Evolutionary conservation across 2,797 vertebrate species (phyloP), one percentile per base, ranked within the genome.

Genomic region (Cirrhinus mrigala): DNA sequence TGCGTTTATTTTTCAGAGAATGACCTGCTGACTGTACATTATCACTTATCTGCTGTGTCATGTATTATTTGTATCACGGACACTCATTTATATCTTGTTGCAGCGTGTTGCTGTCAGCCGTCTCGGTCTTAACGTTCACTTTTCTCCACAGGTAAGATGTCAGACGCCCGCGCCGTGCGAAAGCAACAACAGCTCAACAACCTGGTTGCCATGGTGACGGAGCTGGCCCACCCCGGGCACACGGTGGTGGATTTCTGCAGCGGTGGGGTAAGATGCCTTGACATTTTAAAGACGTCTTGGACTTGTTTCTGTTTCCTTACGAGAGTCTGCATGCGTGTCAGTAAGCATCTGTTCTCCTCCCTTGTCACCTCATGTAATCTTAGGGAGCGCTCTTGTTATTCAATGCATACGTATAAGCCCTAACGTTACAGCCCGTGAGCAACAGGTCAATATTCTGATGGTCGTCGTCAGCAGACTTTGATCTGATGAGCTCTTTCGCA

Each of bases 171-270:
- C 48, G 96, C 97, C 50, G 76, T 96, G 87, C 96, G 97, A 90
- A 99, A 99, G 90, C 96, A 96, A 89, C 98, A 99, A 76, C 98
- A 99, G 69, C 92, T 99, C 92, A 98, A 99, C 93, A 99, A 99
- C 93, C 94, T 99, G 91, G 95, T 97, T 76, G 96, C 96, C 87
- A 95, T 95, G 66, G 98, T 98, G 85, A 96, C 90, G 1, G 94
- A 94, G 83, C 91, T 96, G 37, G 96, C 96, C 52, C 96, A 91
- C 52, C 95, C 97, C 1, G 96, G 97, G 76, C 87, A 96, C 92
- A 95, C 95, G 3, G 91, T 99, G 82, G 98, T 99, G 94, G 98
- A 99, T 92, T 99, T 99, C 93, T 99, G 98, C 95, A 99, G 98
- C 16, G 98, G 98, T 74, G 98, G 98, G 93, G 98, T 99, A 96